These are phyloP conservation scores for Caenorhabditis inopinata DNA, from an alignment of 1,140 invertebrate species.

Conservation along the genomic window DNA sequence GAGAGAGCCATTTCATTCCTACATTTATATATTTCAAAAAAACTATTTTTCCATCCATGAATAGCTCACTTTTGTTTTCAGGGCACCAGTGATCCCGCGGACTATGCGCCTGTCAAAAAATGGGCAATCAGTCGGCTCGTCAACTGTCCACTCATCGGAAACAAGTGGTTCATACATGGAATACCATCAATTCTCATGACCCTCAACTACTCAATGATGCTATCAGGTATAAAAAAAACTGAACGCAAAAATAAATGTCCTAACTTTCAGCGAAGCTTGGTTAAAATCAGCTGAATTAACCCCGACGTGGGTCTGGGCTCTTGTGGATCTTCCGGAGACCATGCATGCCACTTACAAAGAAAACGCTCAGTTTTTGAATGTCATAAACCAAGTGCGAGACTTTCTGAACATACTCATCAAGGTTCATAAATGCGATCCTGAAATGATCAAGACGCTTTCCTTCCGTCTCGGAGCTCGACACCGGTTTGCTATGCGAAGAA, in stretches of 20 bases:
- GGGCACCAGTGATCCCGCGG: neutral
- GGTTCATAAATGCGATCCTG: conserved; percentile 47
- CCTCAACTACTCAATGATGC: conserved; percentile 39
- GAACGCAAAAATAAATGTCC: neutral
- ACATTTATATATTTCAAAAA: too few species aligned
- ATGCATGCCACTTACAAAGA: conserved; percentile 40
- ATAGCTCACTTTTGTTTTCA: neutral
- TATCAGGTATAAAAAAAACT: conserved; percentile 13
- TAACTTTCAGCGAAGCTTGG: conserved; percentile 41
- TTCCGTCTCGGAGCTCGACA: conserved; percentile 39
- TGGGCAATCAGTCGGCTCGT: conserved; percentile 37
- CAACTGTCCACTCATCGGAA: conserved; percentile 8
- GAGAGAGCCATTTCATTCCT: neutral
- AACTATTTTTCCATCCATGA: neutral
- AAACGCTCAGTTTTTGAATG: conserved; percentile 24
- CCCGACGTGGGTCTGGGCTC: conserved; percentile 46
- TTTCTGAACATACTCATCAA: conserved; percentile 47
- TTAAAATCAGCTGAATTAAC: conserved; percentile 42
- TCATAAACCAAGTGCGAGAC: conserved; percentile 40
- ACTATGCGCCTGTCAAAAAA: conserved; percentile 3
- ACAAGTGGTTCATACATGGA: conserved; percentile 43
- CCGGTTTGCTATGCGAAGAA: neutral
- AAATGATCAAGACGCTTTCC: conserved; percentile 39
- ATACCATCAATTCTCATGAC: conserved; percentile 29
- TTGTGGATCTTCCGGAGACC: conserved; percentile 43